Conservation (phyloP, 2,113 vertebrate species). For the Phocoena phocoena region DNA sequence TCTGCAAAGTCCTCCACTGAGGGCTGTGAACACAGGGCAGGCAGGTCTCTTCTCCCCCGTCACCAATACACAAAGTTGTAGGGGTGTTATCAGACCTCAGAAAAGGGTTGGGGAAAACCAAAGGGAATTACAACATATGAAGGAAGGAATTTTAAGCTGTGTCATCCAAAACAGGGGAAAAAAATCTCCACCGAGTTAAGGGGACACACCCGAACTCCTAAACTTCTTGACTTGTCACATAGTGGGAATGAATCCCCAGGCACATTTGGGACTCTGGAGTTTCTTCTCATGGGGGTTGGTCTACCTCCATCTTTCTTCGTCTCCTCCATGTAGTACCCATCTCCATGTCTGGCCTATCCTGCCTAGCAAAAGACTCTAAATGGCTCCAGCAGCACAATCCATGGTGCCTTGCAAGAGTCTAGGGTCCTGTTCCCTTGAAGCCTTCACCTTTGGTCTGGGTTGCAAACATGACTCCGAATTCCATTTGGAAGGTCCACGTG, state of each 20-base stretch:
- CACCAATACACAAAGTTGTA: not conserved
- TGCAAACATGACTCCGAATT: not conserved
- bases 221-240: not conserved
- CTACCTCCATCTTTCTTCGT: not conserved
- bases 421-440: not conserved
- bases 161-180: conserved; percentile 28
- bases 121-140: conserved; percentile 51
- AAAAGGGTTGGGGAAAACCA: not conserved
- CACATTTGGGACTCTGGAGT: not conserved
- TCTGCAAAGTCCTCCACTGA: not conserved
- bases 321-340: not conserved
- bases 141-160: conserved; percentile 62
- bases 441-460: not conserved
- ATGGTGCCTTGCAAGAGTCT: not conserved
- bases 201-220: not conserved
- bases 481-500: not conserved
- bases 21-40: not conserved
- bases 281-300: not conserved
- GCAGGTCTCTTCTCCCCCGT: not conserved
- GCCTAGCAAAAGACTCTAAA: not conserved
- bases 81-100: conserved; percentile 18
- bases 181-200: not conserved
- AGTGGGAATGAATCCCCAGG: not conserved
- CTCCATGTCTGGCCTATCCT: not conserved
- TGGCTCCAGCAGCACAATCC: not conserved